These are phyloP conservation scores for Chondrosia reniformis DNA, from an alignment of 37 sponge, comb jelly and placozoan genomes.

Conservation along the genomic window DNA sequence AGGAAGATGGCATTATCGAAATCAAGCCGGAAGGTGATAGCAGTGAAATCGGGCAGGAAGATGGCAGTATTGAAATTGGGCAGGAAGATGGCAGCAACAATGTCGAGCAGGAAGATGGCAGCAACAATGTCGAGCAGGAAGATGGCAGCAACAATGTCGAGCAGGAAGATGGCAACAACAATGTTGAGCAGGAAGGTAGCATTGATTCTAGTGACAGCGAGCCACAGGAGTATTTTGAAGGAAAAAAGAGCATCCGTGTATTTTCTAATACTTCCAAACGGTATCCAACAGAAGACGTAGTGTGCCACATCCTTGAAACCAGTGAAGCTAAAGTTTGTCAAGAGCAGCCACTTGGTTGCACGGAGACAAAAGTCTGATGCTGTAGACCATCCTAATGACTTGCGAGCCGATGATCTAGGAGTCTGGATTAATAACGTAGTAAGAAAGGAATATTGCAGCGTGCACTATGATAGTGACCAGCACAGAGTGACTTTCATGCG, in stretches of 20 bases:
- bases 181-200: not conserved
- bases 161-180: not conserved
- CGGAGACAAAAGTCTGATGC: not conserved
- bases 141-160: no score
- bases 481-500: not conserved
- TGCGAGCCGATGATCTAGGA: slow-evolving; percentile 1
- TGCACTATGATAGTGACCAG: not conserved
- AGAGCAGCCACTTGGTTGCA: slow-evolving; percentile 4
- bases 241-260: not conserved
- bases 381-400: not conserved
- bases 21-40: no score
- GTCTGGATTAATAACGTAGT: not conserved
- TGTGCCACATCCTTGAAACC: not conserved
- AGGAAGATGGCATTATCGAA: not conserved
- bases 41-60: not conserved
- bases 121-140: no score
- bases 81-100: no score
- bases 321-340: slow-evolving; percentile 2
- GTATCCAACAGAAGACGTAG: not conserved
- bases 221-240: slow-evolving; percentile 3
- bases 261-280: slow-evolving; percentile 2
- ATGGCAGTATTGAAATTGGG: not conserved
- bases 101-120: no score
- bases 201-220: not conserved
- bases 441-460: not conserved